Conservation (phyloP, 1,140 invertebrate genomes). For the Archegozetes longisetosus region DNA sequence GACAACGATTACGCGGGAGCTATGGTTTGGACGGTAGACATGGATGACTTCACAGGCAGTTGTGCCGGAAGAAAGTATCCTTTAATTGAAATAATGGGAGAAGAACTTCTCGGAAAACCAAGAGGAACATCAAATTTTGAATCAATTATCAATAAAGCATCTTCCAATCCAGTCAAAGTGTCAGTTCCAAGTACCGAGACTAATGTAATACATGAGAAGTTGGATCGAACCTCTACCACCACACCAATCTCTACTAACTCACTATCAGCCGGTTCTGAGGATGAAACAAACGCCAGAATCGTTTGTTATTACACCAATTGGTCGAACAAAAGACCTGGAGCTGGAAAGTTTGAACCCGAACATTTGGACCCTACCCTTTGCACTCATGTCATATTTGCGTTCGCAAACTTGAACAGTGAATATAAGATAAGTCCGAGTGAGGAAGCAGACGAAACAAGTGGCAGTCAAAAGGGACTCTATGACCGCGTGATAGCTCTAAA, state of each 20-base stretch:
- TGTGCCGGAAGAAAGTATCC: slow-evolving; percentile 71
- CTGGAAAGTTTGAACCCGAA: slow-evolving; percentile 67
- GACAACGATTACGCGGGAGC: slow-evolving; percentile 75
- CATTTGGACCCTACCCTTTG: slow-evolving; percentile 70
- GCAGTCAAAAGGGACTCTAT: slow-evolving; percentile 48
- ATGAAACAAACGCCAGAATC: slow-evolving; percentile 32
- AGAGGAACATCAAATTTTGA: slow-evolving; percentile 43
- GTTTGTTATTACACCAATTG: slow-evolving; percentile 89
- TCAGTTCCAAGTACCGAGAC: slow-evolving; percentile 13
- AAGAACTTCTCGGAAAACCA: slow-evolving; percentile 55
- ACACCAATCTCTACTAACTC: slow-evolving; percentile 24
- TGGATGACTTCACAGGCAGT: slow-evolving; percentile 51
- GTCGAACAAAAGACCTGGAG: slow-evolving; percentile 70
- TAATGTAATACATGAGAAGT: slow-evolving; percentile 14
- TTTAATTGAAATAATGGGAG: slow-evolving; percentile 74
- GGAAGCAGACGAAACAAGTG: slow-evolving; percentile 44
- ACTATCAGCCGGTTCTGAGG: not conserved
- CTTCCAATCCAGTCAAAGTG: not conserved
- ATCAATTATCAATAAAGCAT: slow-evolving; percentile 40
- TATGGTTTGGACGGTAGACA: slow-evolving; percentile 92
- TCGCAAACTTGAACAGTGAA: slow-evolving; percentile 52
- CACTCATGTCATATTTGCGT: slow-evolving; percentile 82
- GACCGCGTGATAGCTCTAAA: slow-evolving; percentile 61
- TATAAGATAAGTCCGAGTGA: slow-evolving; percentile 55
- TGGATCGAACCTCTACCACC: not conserved